phyloP scores from a whole-genome alignment of 2,888 invertebrate species.

The Linnaemya vulpina region DNA sequence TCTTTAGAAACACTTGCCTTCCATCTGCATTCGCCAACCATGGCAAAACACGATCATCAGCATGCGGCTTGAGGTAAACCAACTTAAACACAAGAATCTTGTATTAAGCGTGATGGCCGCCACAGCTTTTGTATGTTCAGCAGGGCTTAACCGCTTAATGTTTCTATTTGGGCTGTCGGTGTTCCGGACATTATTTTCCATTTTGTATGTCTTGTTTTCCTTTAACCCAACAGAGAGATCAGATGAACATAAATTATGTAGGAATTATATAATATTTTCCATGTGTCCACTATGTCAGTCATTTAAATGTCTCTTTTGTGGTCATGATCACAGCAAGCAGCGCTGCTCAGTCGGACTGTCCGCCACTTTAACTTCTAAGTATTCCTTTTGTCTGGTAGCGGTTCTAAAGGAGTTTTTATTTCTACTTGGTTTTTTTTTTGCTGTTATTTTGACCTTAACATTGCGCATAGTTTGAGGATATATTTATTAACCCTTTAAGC shows the following conservation, averaged over 20 bases:
- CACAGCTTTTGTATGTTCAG: not conserved
- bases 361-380: not conserved
- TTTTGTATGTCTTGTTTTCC: conserved; percentile 21
- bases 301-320: not conserved
- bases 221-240: not conserved
- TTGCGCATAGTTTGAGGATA: conserved; percentile 2
- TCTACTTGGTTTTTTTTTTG: conserved; percentile 6
- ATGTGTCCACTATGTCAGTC: not conserved
- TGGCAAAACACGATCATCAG: not conserved
- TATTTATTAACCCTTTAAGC: conserved; percentile 14
- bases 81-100: not conserved
- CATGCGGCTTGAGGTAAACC: not conserved
- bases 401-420: conserved; percentile 29
- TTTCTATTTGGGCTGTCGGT: not conserved
- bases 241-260: conserved; percentile 11
- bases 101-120: not conserved
- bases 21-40: no score
- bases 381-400: conserved; percentile 13
- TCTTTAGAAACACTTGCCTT: not conserved
- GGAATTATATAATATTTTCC: conserved; percentile 41
- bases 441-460: conserved; percentile 47
- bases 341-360: not conserved
- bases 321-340: not conserved
- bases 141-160: no score
- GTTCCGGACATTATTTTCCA: conserved; percentile 18